These are phyloP conservation scores for Smutsia temminckii DNA, from an alignment of 2,797 vertebrate genomes.

Conservation along the genomic window DNA sequence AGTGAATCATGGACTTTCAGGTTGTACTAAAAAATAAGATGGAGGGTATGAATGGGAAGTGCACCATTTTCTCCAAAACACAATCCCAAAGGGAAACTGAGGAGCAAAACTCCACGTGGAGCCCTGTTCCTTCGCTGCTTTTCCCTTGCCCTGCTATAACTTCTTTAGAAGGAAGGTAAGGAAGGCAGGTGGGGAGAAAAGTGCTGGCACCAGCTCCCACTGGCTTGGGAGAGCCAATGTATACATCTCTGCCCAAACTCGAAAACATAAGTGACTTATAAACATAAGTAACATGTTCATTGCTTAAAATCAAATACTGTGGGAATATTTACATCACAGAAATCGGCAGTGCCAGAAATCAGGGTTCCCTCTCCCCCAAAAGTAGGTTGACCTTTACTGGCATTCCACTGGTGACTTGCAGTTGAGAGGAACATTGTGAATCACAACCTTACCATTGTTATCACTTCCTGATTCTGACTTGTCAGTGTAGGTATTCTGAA, in stretches of 20 bases:
- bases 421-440: neutral
- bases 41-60: neutral
- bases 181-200: neutral
- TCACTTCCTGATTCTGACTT: neutral
- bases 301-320: neutral
- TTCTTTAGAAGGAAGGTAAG: neutral
- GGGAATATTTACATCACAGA: neutral
- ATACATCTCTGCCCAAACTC: neutral
- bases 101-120: neutral
- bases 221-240: neutral
- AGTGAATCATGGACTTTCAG: neutral
- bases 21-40: neutral
- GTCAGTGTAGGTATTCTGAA: neutral
- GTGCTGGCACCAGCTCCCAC: neutral
- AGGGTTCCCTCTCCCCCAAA: neutral
- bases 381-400: neutral
- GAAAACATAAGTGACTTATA: neutral
- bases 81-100: neutral
- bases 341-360: neutral
- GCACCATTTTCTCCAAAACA: neutral
- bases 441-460: neutral
- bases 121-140: neutral
- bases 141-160: neutral
- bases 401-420: neutral
- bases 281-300: neutral